Conservation (phyloP, 2,797 vertebrate genomes). For the Columba guinea region DNA sequence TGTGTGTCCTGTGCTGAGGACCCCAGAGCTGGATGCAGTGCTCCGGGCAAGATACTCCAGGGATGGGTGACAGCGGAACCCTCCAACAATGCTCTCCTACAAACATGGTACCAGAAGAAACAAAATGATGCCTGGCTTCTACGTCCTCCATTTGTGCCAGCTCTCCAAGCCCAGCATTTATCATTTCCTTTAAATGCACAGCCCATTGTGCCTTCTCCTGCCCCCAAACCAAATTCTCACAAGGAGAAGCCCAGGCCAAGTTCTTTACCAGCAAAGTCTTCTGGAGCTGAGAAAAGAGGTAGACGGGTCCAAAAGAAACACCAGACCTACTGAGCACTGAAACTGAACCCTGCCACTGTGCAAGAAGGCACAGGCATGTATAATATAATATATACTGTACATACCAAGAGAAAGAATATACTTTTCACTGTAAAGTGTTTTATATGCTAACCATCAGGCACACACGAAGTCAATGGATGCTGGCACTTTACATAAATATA, state of each 20-base stretch:
- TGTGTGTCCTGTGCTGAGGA: no score
- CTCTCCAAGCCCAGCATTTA: not conserved
- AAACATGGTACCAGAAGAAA: not conserved
- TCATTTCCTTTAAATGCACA: not conserved
- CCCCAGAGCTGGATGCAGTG: no score
- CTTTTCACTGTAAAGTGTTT: slow-evolving; percentile 40
- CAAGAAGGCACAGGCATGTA: not conserved
- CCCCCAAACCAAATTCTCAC: rapidly evolving
- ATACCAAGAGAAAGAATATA: slow-evolving; percentile 21
- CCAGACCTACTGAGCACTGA: not conserved
- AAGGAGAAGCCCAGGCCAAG: not conserved
- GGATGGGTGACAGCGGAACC: not conserved
- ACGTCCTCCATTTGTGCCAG: not conserved
- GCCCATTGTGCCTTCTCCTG: not conserved
- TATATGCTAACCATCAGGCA: slow-evolving; percentile 73
- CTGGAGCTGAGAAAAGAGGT: not conserved
- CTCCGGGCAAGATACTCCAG: not conserved
- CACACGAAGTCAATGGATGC: slow-evolving; percentile 72
- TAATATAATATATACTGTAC: slow-evolving; percentile 18
- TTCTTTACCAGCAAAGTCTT: not conserved
- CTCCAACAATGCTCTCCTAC: rapidly evolving
- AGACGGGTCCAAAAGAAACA: slow-evolving; percentile 35
- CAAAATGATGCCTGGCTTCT: not conserved
- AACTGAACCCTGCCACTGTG: slow-evolving; percentile 27
- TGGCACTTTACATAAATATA: slow-evolving; percentile 84